phyloP scores from a whole-genome alignment of 2,797 vertebrate genomes.

The Typhlichthys eigenmanni region DNA sequence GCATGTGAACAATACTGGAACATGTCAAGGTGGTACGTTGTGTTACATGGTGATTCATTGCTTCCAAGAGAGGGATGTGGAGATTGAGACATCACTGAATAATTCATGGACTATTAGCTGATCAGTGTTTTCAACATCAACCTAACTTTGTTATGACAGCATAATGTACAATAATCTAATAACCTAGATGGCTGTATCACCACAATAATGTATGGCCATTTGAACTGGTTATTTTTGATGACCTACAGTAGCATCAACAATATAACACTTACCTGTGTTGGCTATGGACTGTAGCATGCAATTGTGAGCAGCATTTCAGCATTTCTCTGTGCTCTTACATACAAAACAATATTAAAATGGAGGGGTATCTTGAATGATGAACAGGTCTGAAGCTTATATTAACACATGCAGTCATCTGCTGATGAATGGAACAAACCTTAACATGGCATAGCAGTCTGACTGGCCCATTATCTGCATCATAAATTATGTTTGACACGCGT shows the following conservation, averaged over 20 bases:
- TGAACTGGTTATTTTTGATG: too few relatives aligned
- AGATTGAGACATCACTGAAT: too few relatives aligned
- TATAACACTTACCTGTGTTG: neutral
- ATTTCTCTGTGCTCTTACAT: neutral
- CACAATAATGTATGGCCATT: too few relatives aligned
- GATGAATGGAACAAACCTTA: conserved; percentile 22
- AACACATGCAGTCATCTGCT: neutral
- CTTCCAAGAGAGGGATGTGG: too few relatives aligned
- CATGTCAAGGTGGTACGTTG: conserved; percentile 1
- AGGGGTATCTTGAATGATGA: conserved; percentile 11
- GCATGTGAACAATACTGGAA: conserved; percentile 41
- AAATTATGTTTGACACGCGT: neutral
- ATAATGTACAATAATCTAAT: too few relatives aligned
- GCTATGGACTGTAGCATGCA: conserved; percentile 5
- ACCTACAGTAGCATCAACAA: too few relatives aligned
- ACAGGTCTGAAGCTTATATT: conserved; percentile 7
- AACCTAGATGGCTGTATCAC: too few relatives aligned
- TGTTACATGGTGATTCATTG: neutral
- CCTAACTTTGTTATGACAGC: too few relatives aligned
- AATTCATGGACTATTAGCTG: too few relatives aligned
- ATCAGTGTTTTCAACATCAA: too few relatives aligned
- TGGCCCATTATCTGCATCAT: conserved; percentile 21
- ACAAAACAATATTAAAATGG: conserved; percentile 9
- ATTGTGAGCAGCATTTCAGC: too few relatives aligned
- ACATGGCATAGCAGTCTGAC: conserved; percentile 9